Conservation (phyloP, 53 echinoderm and acorn worm genomes). For the Crossaster papposus region DNA sequence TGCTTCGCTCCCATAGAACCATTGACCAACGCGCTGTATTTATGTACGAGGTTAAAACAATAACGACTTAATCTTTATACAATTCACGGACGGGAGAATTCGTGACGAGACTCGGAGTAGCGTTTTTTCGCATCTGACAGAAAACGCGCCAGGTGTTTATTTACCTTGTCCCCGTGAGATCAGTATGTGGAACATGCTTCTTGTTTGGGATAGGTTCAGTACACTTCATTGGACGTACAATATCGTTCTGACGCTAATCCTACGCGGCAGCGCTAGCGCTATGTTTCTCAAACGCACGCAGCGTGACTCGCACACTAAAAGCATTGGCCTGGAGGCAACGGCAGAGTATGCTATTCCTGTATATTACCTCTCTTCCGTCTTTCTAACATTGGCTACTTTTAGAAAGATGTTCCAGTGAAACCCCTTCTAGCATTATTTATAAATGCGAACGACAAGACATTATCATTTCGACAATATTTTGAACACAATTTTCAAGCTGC, state of each 20-base stretch:
- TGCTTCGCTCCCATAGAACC: no score
- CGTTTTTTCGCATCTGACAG: no score
- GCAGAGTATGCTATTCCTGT: neutral
- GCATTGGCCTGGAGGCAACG: constrained; percentile 2
- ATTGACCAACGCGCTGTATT: no score
- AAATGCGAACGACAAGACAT: neutral
- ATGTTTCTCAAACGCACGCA: neutral
- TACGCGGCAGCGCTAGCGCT: neutral
- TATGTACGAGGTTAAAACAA: no score
- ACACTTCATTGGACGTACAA: neutral
- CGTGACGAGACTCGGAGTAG: no score
- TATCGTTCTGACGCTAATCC: neutral
- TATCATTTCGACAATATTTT: neutral
- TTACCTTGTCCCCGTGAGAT: no score
- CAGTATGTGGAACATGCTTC: no score
- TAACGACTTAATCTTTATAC: no score
- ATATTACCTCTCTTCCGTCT: neutral
- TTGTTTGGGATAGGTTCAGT: neutral
- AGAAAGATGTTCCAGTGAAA: neutral
- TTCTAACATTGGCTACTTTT: neutral
- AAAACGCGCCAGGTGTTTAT: no score
- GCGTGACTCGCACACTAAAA: constrained; percentile 13
- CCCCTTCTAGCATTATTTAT: neutral
- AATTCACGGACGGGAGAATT: no score
- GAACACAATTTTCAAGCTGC: neutral